These are phyloP conservation scores for Pelecanus crispus DNA, from an alignment of 2,113 vertebrate genomes.

Conservation along the genomic window DNA sequence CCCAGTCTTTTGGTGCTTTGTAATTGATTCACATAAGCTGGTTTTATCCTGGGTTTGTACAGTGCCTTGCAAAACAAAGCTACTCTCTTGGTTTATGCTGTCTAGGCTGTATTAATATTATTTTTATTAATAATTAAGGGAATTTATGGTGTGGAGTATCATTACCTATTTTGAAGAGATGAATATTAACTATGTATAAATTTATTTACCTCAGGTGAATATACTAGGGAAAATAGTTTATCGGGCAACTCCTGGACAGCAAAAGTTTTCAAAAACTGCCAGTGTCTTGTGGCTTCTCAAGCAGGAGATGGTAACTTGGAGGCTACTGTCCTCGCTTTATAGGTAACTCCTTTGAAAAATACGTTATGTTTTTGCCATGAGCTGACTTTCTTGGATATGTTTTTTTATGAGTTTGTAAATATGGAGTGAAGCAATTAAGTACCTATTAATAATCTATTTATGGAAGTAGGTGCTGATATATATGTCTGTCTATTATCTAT, in stretches of 20 bases:
- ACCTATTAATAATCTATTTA: not conserved
- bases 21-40: not conserved
- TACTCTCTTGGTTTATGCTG: not conserved
- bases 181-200: not conserved
- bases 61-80: not conserved
- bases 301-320: constrained; percentile 94
- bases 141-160: not conserved
- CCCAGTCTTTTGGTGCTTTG: not conserved
- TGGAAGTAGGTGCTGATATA: not conserved
- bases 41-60: not conserved
- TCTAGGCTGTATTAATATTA: not conserved
- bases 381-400: not conserved
- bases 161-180: not conserved
- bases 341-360: constrained; percentile 73
- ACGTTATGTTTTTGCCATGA: not conserved
- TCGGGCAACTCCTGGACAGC: constrained; percentile 85
- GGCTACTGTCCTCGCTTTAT: constrained; percentile 89
- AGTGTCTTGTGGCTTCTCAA: constrained; percentile 94
- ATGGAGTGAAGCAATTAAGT: not conserved
- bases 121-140: not conserved
- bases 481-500: not conserved
- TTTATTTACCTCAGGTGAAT: constrained; percentile 75
- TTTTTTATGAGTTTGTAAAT: not conserved
- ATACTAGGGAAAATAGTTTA: constrained; percentile 88
- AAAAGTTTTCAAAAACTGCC: constrained; percentile 90